Conservation (phyloP, 2,797 vertebrate genomes). For the Threskiornis aethiopicus region DNA sequence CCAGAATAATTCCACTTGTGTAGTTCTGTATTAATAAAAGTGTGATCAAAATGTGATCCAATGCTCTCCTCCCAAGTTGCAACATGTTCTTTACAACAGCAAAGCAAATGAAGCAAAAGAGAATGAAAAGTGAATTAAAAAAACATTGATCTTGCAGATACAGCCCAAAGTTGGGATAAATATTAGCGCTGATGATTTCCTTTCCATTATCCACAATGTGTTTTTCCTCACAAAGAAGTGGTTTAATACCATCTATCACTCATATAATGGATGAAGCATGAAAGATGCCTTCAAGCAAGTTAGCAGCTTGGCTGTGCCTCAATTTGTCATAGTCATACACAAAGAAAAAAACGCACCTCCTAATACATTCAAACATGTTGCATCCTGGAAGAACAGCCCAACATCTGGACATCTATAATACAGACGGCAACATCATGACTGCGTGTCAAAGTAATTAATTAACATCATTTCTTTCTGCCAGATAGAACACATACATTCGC, state of each 20-base stretch:
- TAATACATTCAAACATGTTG: conserved; percentile 34
- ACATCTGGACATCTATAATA: conserved; percentile 30
- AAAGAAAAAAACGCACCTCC: conserved; percentile 16
- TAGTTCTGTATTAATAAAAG: not conserved
- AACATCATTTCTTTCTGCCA: not conserved
- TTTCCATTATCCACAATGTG: conserved; percentile 41
- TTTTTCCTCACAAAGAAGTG: not conserved
- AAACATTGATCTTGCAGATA: conserved; percentile 22
- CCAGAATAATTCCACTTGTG: conserved; percentile 1
- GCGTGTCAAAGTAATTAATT: conserved; percentile 39
- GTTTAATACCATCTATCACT: conserved; percentile 52
- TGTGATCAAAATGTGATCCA: not conserved
- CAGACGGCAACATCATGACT: not conserved
- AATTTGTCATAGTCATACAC: conserved; percentile 56
- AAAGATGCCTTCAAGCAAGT: conserved; percentile 62
- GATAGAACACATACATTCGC: not conserved
- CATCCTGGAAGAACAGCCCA: conserved; percentile 27
- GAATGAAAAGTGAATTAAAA: conserved; percentile 40
- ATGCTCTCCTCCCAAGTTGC: not conserved
- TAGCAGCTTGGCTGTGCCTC: conserved; percentile 51
- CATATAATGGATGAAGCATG: conserved; percentile 55
- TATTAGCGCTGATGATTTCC: conserved; percentile 26
- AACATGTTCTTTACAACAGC: not conserved
- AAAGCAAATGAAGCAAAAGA: conserved; percentile 38
- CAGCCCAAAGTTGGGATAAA: conserved; percentile 45